Percentiles rank a stretch among this genome's conserved stretches.
Evolutionary conservation across 2,113 vertebrate species (phyloP).

Genomic region (Proterorhinus semilunaris): DNA sequence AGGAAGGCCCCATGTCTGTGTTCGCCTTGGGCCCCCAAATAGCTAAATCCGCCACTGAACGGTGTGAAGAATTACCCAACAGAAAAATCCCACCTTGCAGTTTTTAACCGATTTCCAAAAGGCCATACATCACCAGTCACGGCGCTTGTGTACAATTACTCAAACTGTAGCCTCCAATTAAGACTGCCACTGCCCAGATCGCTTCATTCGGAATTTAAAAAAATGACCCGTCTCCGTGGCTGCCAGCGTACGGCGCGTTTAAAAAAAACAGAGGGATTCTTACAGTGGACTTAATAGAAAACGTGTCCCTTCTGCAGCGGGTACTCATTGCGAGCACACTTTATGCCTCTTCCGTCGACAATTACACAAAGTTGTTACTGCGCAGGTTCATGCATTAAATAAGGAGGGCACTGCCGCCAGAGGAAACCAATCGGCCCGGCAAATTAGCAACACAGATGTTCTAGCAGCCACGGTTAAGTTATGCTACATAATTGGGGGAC

Average conservation of each 20-base stretch:
- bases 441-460: conserved; percentile 57
- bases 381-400: conserved; percentile 52
- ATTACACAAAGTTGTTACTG: conserved; percentile 38
- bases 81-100: neutral
- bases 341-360: conserved; percentile 24
- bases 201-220: conserved; percentile 28
- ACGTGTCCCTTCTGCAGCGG: conserved; percentile 10
- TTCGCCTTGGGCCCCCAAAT: too few relatives aligned
- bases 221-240: conserved; percentile 33
- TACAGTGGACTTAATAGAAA: conserved; percentile 18
- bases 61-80: conserved; percentile 6
- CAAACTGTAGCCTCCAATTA: conserved; percentile 46
- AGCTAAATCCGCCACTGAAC: too few relatives aligned
- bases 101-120: conserved; percentile 15
- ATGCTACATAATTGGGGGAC: conserved; percentile 46
- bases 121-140: conserved; percentile 38
- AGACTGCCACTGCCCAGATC: conserved; percentile 27
- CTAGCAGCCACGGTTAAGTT: conserved; percentile 42
- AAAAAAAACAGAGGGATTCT: conserved; percentile 4
- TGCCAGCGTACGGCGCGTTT: conserved; percentile 22
- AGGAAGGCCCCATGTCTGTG: too few relatives aligned
- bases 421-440: conserved; percentile 45
- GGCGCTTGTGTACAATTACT: conserved; percentile 36
- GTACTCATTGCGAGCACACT: conserved; percentile 9
- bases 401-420: conserved; percentile 30